Base-by-base conservation (phyloP, 2,797 vertebrate species). In the Sebastes hubbsi region DNA sequence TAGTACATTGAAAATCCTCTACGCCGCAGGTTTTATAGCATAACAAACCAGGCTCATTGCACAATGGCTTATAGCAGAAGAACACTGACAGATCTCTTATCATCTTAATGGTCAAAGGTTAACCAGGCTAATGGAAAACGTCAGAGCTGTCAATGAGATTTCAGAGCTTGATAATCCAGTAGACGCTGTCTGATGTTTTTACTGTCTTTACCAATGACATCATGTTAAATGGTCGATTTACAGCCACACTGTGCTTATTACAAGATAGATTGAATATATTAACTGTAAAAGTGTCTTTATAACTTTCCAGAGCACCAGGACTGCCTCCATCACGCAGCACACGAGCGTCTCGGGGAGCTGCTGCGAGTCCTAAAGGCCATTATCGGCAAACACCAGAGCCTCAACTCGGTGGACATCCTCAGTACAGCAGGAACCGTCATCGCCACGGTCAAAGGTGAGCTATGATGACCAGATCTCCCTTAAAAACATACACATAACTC, bases 361-460 rank as follows among this genome's bases (percentile, higher is more conserved):
- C 95, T 99, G 2, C 95, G 96, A 75, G 97, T 98, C 75, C 94
- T 99, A 86, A 99, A 97, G 91, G 93, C 95, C 79, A 94, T 99
- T 56, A 98, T 99, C 91, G 96, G 90, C 90, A 99, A 98, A 92
- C 97, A 99, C 93, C 97, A 97, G 87, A 96, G 97, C 80, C 95
- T 99, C 55, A 99, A 98, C 95, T 99, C 97, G 0, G 97, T 97
- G 88, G 98, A 98, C 83, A 97, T 99, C 92, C 97, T 99, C 34
- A 98, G 97, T 88, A 97, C 97, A 25, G 97, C 97, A 49, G 98
- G 98, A 91, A 97, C 96, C 13, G 96, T 99, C 92, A 97, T 98
- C 86, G 95, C 97, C 81, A 97, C 97, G 94, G 97, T 99, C 88
- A 99, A 99, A 98, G 98, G 98, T 99, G 95, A 97, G 96, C 55